A percentile compares a stretch with the other conserved stretches of the same genome.
Conservation (phyloP, 2,797 vertebrate genomes). For the Loriculus beryllinus region DNA sequence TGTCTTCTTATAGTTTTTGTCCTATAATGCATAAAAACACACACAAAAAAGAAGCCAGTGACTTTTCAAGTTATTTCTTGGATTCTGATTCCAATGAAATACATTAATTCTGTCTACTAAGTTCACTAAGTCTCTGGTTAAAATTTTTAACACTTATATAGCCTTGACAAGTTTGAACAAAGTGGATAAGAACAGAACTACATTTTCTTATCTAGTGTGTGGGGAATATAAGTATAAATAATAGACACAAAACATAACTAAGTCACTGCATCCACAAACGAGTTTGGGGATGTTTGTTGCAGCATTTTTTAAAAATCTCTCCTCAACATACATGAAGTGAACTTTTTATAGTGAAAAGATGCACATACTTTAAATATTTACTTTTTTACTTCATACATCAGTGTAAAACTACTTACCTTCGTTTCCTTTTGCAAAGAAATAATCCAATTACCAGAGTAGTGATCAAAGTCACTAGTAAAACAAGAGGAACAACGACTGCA, state of each 20-base stretch:
- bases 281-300: neutral
- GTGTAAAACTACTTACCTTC: slow-evolving; percentile 81
- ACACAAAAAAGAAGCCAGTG: neutral
- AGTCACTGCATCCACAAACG: neutral
- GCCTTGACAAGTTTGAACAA: neutral
- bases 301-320: neutral
- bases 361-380: neutral
- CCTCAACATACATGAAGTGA: neutral
- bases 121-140: neutral
- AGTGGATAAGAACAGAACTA: neutral
- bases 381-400: neutral
- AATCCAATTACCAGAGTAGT: slow-evolving; percentile 92
- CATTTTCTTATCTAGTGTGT: neutral
- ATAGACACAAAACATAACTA: rapidly evolving
- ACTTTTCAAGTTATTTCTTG: neutral
- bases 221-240: neutral
- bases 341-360: neutral
- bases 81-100: neutral
- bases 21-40: slow-evolving; percentile 69
- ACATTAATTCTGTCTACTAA: neutral
- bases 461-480: slow-evolving; percentile 92
- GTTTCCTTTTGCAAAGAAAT: slow-evolving; percentile 92
- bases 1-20: slow-evolving; percentile 97
- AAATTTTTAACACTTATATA: neutral
- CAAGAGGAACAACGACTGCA: slow-evolving; percentile 96